Base-by-base conservation (phyloP, 2,113 vertebrate species). In the Malurus alboscapulatus region DNA sequence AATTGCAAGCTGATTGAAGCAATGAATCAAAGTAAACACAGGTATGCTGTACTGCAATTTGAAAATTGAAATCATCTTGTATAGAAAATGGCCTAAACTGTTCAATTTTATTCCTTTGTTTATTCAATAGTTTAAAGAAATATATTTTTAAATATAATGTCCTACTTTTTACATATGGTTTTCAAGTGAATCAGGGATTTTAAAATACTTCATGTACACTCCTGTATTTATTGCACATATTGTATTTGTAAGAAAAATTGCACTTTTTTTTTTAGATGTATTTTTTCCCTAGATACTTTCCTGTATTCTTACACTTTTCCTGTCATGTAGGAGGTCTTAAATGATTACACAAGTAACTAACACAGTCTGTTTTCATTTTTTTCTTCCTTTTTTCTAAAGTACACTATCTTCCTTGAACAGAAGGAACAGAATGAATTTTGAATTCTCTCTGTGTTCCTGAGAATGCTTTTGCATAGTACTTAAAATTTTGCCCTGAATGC, bases 401-500 rank as follows among this genome's bases (percentile, higher is more conserved):
- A 48, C 17, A 48, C 12, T 65, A 53, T 63, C 76, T 94, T 88
- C 53, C 42, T 77, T 38, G 19, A 87, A 38, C 66, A 76, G 90
- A 85, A 84, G 67, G 24, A 81, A 73, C 12, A 62, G 55, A 88
- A 93, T 44, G 8, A 80, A 71, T 91, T 92, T 88, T 55, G 9
- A 90, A 92, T 95, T 88, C 40, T 82, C 76, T 75, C 38, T n/a
- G 4, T 75, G 30, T 87, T 89, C 45, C 63, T 84, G 67, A 84
- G 34, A 89, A 84, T 48, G 14, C 2, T 54, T 93, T 92, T 75
- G 29, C 67, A 54, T 58, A 72, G 44, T 27, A 42, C 68, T 88
- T 94, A 87, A 90, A 69, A 48, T 94, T 94, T 93, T 90, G 40
- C 50, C 30, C n/a, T 91, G 74, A 79, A 85, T 76, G 73, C 83